phyloP scores from a whole-genome alignment of 2,888 invertebrate species.

The Brachylomia viminalis region DNA sequence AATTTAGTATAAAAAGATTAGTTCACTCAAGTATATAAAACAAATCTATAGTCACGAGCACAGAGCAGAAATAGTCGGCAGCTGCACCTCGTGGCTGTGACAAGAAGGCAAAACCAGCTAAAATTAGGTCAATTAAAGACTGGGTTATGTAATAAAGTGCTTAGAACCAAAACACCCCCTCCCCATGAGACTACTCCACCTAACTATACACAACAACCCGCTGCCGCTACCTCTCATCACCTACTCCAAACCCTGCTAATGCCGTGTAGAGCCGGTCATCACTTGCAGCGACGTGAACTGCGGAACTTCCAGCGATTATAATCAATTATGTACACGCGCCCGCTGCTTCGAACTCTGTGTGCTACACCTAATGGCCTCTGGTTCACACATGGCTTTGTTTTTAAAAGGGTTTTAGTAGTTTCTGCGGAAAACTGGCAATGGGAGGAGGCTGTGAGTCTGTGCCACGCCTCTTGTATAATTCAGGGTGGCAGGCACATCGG shows the following conservation, averaged over 20 bases:
- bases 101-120: neutral
- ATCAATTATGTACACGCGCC: conserved; percentile 78
- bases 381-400: conserved; percentile 45
- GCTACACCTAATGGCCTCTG: conserved; percentile 42
- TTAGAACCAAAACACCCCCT: neutral
- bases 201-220: neutral
- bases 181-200: neutral
- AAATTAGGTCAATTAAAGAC: neutral
- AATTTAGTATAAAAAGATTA: no score
- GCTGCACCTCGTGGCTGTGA: neutral
- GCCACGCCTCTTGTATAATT: conserved; percentile 25
- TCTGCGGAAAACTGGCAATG: conserved; percentile 6
- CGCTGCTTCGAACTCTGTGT: conserved; percentile 36
- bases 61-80: neutral
- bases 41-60: neutral
- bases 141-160: neutral
- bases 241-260: conserved; percentile 41
- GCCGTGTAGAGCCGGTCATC: conserved; percentile 70
- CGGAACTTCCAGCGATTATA: conserved; percentile 72
- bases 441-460: neutral
- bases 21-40: neutral
- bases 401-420: conserved; percentile 48
- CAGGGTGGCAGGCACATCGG: no score
- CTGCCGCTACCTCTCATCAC: conserved; percentile 38
- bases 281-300: conserved; percentile 75